Percentiles rank a stretch among this genome's conserved stretches.
Conservation (phyloP, 2,113 vertebrate genomes). For the Brienomyrus brachyistius region DNA sequence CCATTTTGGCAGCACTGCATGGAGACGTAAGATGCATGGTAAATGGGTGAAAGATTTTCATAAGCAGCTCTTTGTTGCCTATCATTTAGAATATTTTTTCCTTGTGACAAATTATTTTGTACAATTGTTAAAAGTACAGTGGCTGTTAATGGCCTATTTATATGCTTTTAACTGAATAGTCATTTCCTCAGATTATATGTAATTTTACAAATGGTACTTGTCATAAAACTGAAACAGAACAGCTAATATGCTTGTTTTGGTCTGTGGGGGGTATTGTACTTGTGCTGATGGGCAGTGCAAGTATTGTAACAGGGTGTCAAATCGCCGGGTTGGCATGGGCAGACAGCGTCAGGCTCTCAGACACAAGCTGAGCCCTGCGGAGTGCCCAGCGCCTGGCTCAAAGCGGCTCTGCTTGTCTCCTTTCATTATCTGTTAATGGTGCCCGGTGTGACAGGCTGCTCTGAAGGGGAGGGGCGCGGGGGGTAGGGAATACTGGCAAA, state of each 20-base stretch:
- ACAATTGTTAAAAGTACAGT: neutral
- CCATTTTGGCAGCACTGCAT: neutral
- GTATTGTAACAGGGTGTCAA: conserved; percentile 38
- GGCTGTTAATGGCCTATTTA: neutral
- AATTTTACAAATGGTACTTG: neutral
- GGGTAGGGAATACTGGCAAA: conserved; percentile 76
- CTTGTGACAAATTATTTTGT: neutral
- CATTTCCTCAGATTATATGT: neutral
- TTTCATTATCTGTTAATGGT: conserved; percentile 96
- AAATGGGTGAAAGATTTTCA: neutral
- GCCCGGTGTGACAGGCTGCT: conserved; percentile 86
- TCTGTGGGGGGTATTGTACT: neutral
- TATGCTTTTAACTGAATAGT: neutral
- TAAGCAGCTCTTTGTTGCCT: neutral
- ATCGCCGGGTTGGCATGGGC: conserved; percentile 47
- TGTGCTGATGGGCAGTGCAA: neutral
- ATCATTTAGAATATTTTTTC: neutral
- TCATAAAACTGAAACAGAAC: neutral
- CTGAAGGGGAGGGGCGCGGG: conserved; percentile 65
- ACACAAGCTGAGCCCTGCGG: conserved; percentile 83
- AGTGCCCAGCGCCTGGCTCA: conserved; percentile 76
- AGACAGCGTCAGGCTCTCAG: conserved; percentile 74
- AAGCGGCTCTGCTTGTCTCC: conserved; percentile 77
- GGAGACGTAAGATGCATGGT: neutral
- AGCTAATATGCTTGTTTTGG: neutral